Base-by-base conservation (phyloP, 2,888 invertebrate species). In the Thecocarcelia acutangulata region DNA sequence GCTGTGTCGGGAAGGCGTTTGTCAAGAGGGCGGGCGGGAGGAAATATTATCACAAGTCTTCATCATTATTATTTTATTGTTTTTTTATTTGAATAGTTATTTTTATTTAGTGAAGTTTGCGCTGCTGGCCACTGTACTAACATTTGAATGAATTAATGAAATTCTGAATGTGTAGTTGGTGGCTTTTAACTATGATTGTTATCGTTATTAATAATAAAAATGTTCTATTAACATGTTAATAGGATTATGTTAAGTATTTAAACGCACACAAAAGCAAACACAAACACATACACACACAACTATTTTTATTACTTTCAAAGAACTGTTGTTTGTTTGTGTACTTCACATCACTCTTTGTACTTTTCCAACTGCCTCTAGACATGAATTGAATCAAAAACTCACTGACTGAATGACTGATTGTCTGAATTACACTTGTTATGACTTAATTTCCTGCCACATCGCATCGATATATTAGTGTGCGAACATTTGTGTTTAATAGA, bases 161-260 rank as follows among this genome's bases (percentile, higher is more conserved):
- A 12, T 9, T 37, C 40, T 50, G 48, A 46, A 19, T 54, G 19
- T 52, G 13, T 44, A 33, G 44, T 42, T 63, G 54, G 1, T 76
- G 50, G 11, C 6, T 12, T 61, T 33, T 63, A 59, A 46, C 72
- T 59, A 52, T 44, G 56, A 66, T 66, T 70, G 42, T 69, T 80
- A 69, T 75, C 69, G 28, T 64, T 70, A 77, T 63, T 77, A 73
- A 68, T 77, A 81, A 81, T 61, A 68, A 80, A 72, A 72, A 80
- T 68, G 76, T 76, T 80, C 75, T 69, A 73, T 81, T 81, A 77
- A 76, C 68, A 77, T 81, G 76, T 73, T 77, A 81, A 81, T 81
- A 68, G 68, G 73, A 81, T 81, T 81, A 81, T 77, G 66, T 73
- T 73, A 68, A 68, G 44, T 37, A 54, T 61, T 59, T 24, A 46